Base-by-base conservation (phyloP, 2,797 vertebrate species). In the Salarias fasciatus region DNA sequence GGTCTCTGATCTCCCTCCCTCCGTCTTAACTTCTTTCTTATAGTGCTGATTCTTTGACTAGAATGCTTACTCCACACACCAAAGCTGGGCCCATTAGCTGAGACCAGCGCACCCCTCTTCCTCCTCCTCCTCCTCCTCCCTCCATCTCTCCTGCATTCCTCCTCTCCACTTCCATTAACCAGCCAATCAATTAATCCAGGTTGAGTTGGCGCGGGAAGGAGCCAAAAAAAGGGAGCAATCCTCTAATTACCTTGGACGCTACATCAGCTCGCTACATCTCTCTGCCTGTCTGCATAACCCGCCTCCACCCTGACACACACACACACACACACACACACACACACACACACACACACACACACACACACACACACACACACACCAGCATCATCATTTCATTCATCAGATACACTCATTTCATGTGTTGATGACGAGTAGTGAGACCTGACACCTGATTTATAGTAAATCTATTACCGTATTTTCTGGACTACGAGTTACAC, bases 121-220 rank as follows among this genome's bases (percentile, higher is more conserved):
- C 51, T 43, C 47, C n/a, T 42, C 45, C 42, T 15, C 63, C 53
- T 10, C 36, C 33, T 47, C 53, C 30, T 47, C 53, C 51, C 68
- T 63, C 44, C 72, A 48, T 37, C 63, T 56, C 51, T 53, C 49
- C 42, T 38, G 53, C 40, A 18, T 40, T 65, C 68, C 58, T 60
- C 49, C 62, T 47, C 67, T 83, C 75, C 78, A 82, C 70, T 83
- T 82, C 83, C 86, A 92, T 92, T 90, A 91, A 92, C 88, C 86
- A 90, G 82, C 82, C 86, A 89, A 92, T 93, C 90, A 93, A 92
- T 93, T 92, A 92, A 89, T 91, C 91, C 81, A 84, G 89, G 87
- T 86, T 88, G 86, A 88, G 84, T 85, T 64, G 69, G 72, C 72
- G 44, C 80, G 82, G 87, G 85, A 87, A 82, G 45, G 64, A 56